phyloP scores from a whole-genome alignment of 2,113 vertebrate genomes.

The Antigone vipio region DNA sequence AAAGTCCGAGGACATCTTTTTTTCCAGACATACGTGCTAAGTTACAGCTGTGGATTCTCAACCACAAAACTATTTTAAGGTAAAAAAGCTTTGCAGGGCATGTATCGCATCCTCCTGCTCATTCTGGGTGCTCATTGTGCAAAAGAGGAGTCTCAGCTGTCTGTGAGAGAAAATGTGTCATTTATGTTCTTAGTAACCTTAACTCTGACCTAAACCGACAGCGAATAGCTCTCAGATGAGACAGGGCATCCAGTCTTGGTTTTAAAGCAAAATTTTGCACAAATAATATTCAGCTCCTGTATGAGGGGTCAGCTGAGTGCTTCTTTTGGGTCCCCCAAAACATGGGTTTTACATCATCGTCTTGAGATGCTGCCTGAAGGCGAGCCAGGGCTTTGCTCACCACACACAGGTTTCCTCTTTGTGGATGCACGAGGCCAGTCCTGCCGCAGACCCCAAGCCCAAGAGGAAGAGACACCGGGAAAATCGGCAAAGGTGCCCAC shows the following conservation, averaged over 20 bases:
- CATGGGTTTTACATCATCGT: not conserved
- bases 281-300: not conserved
- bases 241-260: not conserved
- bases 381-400: not conserved
- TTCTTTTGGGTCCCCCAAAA: not conserved
- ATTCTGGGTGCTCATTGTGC: not conserved
- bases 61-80: not conserved
- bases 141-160: not conserved
- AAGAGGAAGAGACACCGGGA: accelerated
- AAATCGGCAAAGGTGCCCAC: not conserved
- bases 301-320: not conserved
- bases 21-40: accelerated
- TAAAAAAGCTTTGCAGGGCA: not conserved
- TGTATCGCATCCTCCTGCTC: not conserved
- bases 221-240: not conserved
- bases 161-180: not conserved
- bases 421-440: not conserved
- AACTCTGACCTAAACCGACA: not conserved
- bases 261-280: not conserved
- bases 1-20: accelerated
- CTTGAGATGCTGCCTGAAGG: not conserved
- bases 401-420: not conserved
- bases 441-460: not conserved
- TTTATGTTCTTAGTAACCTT: not conserved
- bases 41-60: not conserved